Evolutionary conservation across 35 echinoderm and acorn worm genomes (phyloP).

Genomic region (Eucidaris tribuloides): DNA sequence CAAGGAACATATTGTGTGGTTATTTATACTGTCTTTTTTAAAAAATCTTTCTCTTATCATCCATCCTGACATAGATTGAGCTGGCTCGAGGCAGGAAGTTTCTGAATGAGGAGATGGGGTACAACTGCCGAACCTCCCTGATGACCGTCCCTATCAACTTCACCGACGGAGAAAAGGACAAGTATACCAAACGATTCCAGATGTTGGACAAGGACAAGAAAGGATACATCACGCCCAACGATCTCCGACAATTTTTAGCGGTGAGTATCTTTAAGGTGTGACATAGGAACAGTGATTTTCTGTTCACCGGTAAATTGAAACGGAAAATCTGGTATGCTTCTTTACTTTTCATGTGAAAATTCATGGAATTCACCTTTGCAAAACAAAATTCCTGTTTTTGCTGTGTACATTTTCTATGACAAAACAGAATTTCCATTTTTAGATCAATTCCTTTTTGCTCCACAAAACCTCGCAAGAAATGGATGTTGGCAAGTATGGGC

Average conservation of each 20-base stretch:
- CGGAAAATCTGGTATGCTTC: too few relatives aligned
- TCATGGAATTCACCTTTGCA: too few relatives aligned
- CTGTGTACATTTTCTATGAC: too few relatives aligned
- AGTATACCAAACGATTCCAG: slow-evolving; percentile 75
- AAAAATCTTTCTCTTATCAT: background rate
- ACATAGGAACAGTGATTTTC: too few relatives aligned
- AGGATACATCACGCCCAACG: slow-evolving; percentile 92
- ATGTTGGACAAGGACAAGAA: slow-evolving; percentile 80
- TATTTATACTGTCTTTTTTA: background rate
- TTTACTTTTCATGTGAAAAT: too few relatives aligned
- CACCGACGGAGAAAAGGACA: slow-evolving; percentile 60
- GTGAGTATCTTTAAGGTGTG: slow-evolving; percentile 26
- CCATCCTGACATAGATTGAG: slow-evolving; percentile 51
- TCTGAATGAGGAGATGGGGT: slow-evolving; percentile 91
- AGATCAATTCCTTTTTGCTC: too few relatives aligned
- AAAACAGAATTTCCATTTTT: too few relatives aligned
- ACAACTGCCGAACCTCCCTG: slow-evolving; percentile 61
- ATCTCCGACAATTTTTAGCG: slow-evolving; percentile 76
- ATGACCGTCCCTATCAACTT: slow-evolving; percentile 90
- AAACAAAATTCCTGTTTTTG: too few relatives aligned
- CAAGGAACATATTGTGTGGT: too few relatives aligned
- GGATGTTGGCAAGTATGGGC: too few relatives aligned
- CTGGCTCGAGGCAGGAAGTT: slow-evolving; percentile 52
- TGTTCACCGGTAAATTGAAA: too few relatives aligned
- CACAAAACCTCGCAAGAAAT: too few relatives aligned